Percentiles rank a stretch among this genome's conserved stretches.
phyloP scores from a whole-genome alignment of 2,797 vertebrate genomes.

The Eulemur albifrons region DNA sequence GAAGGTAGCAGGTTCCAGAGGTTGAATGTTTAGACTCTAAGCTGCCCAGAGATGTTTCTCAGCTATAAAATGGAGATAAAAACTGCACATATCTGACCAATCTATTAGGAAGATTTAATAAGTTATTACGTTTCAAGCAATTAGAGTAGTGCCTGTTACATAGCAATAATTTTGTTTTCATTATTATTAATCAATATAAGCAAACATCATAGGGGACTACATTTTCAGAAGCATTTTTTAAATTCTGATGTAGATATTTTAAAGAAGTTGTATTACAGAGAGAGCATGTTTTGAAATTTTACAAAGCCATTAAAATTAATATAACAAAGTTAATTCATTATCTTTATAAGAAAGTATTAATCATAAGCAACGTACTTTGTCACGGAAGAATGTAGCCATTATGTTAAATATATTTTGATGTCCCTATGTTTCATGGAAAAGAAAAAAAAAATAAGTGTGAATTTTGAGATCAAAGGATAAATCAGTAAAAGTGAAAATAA shows the following conservation, averaged over 20 bases:
- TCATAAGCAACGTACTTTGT: background rate
- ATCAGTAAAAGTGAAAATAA: background rate
- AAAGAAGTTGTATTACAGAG: background rate
- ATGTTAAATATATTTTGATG: background rate
- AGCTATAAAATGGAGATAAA: background rate
- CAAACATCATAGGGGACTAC: background rate
- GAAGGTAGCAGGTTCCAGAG: background rate
- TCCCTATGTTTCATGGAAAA: no score
- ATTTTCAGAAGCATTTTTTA: constrained; percentile 28
- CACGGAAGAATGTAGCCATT: background rate
- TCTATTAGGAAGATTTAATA: background rate
- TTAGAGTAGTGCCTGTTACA: background rate
- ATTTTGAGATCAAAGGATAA: background rate
- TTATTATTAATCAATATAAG: constrained; percentile 15
- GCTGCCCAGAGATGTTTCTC: background rate
- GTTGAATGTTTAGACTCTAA: background rate
- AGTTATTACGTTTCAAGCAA: background rate
- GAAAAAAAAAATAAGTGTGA: no score
- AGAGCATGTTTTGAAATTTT: background rate
- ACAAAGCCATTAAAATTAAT: background rate
- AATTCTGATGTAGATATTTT: constrained; percentile 24
- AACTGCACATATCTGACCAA: background rate
- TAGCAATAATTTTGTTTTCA: background rate
- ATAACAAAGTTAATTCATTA: background rate
- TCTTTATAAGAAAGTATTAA: background rate